Conservation (phyloP, 1,140 invertebrate genomes). For the Diorhabda sublineata region DNA sequence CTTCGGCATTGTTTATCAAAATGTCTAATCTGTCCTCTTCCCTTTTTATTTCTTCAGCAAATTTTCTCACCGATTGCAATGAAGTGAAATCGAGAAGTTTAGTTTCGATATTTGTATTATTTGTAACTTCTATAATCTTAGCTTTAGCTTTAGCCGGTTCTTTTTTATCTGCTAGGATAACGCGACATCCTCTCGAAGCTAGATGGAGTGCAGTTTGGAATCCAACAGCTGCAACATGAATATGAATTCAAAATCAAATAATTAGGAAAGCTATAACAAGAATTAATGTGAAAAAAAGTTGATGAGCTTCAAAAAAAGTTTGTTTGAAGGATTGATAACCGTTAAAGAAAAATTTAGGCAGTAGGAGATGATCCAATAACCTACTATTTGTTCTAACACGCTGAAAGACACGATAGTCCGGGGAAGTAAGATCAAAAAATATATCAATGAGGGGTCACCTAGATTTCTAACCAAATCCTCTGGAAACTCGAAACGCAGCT, state of each 20-base stretch:
- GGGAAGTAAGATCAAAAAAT: too few relatives aligned
- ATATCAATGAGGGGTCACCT: too few relatives aligned
- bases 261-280: background rate
- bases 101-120: constrained; percentile 44
- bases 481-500: too few relatives aligned
- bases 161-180: constrained; percentile 40
- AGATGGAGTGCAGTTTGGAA: constrained; percentile 40
- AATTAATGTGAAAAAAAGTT: background rate
- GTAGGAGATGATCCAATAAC: too few relatives aligned
- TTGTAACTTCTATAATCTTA: constrained; percentile 39
- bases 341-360: too few relatives aligned
- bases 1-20: constrained; percentile 66
- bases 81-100: constrained; percentile 47
- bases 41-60: constrained; percentile 48
- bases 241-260: background rate
- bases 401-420: too few relatives aligned
- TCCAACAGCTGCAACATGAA: constrained; percentile 35
- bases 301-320: too few relatives aligned
- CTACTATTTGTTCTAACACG: too few relatives aligned
- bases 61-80: constrained; percentile 49
- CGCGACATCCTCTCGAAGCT: constrained; percentile 39
- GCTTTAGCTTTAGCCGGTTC: constrained; percentile 46
- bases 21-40: constrained; percentile 52
- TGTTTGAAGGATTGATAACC: too few relatives aligned
- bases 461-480: too few relatives aligned